These are phyloP conservation scores for Chelonoidis abingdonii DNA, from an alignment of 2,113 vertebrate genomes.

Conservation along the genomic window DNA sequence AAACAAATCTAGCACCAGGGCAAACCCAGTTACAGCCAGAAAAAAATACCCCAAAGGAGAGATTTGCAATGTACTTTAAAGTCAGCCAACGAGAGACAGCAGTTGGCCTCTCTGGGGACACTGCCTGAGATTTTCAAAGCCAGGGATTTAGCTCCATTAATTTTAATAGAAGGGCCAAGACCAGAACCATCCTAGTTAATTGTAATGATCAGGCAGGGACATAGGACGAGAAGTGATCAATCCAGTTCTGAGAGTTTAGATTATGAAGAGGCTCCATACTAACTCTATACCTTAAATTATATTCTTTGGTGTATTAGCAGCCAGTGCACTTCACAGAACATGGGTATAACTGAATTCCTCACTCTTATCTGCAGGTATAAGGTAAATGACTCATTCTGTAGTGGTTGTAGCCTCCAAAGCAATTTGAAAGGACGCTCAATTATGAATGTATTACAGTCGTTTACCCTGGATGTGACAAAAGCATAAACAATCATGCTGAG, in stretches of 20 bases:
- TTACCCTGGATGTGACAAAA: conserved; percentile 21
- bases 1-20: not conserved
- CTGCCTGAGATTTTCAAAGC: not conserved
- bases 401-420: not conserved
- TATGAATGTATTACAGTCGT: not conserved
- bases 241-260: not conserved
- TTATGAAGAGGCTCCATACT: not conserved
- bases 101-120: not conserved
- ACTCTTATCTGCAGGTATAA: not conserved
- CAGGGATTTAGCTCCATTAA: not conserved
- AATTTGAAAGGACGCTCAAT: not conserved
- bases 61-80: not conserved
- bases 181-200: not conserved
- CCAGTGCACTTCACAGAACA: not conserved
- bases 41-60: not conserved
- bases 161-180: not conserved
- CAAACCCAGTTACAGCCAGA: not conserved
- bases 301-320: not conserved
- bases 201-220: not conserved
- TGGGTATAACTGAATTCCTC: not conserved
- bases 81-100: not conserved
- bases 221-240: not conserved
- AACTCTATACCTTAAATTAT: not conserved
- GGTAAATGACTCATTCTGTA: not conserved
- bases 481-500: not conserved